Conservation (phyloP, 2,888 invertebrate species). For the Ophion ventricosus region DNA sequence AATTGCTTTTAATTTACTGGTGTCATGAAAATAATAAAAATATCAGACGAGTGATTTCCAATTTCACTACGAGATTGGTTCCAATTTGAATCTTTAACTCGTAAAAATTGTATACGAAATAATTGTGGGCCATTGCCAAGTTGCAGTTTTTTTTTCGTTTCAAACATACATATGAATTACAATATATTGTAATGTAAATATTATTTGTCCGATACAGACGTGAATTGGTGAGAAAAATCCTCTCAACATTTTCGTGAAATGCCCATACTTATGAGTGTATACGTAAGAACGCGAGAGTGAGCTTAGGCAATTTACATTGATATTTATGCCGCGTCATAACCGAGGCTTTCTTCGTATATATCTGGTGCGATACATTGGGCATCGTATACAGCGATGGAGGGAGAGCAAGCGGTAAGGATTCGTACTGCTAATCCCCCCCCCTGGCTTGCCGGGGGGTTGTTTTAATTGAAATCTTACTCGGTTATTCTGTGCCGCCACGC, state of each 20-base stretch:
- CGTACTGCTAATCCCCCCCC: constrained; percentile 83
- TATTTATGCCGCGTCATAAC: constrained; percentile 84
- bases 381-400: constrained; percentile 43
- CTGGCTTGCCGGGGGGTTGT: constrained; percentile 79
- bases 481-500: constrained; percentile 66
- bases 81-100: too few species aligned
- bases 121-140: too few species aligned
- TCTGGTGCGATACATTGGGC: constrained; percentile 65
- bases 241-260: constrained; percentile 6
- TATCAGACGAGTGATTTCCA: too few species aligned
- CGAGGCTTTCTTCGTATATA: constrained; percentile 75
- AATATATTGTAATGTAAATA: not conserved
- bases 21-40: too few species aligned
- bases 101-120: too few species aligned
- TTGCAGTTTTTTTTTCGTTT: too few species aligned
- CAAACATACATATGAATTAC: not conserved
- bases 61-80: too few species aligned
- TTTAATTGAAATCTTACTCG: constrained; percentile 83
- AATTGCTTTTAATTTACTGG: too few species aligned
- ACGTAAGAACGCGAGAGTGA: constrained; percentile 61
- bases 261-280: constrained; percentile 4
- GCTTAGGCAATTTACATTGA: constrained; percentile 82
- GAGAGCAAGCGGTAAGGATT: constrained; percentile 77
- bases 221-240: not conserved
- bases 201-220: too few species aligned